Evolutionary conservation across 2,797 vertebrate genomes (phyloP).

Genomic region (Rhinatrema bivittatum): DNA sequence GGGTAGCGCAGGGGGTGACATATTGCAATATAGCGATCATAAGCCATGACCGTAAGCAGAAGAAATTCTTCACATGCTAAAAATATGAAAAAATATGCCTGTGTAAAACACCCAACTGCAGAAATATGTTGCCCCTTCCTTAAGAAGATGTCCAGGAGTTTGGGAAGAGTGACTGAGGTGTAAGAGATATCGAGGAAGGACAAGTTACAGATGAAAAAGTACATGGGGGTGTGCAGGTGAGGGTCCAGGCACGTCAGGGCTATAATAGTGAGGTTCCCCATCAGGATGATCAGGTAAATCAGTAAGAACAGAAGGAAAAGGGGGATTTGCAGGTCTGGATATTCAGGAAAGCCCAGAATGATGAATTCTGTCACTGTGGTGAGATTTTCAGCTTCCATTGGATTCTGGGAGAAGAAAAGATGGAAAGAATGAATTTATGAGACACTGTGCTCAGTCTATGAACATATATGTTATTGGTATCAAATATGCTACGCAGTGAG

Average conservation of each 20-base stretch:
- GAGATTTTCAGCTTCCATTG: too few relatives aligned
- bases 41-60: constrained; percentile 12
- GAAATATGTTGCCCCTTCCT: not conserved
- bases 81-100: not conserved
- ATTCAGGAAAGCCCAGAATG: not conserved
- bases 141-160: not conserved
- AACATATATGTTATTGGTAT: too few relatives aligned
- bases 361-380: not conserved
- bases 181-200: not conserved
- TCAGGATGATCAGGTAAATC: not conserved
- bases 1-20: constrained; percentile 5
- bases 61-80: constrained; percentile 6
- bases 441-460: too few relatives aligned
- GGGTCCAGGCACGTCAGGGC: not conserved
- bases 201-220: constrained; percentile 1
- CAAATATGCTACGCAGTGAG: too few relatives aligned
- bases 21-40: constrained; percentile 11
- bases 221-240: not conserved
- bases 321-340: not conserved
- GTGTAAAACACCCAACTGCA: not conserved
- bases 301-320: not conserved
- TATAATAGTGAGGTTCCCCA: not conserved
- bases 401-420: too few relatives aligned
- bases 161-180: not conserved
- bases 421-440: too few relatives aligned